A percentile compares a stretch with the other conserved stretches of the same genome.
Evolutionary conservation across 2,888 invertebrate genomes (phyloP).

Genomic region (Teinopalpus imperialis): DNA sequence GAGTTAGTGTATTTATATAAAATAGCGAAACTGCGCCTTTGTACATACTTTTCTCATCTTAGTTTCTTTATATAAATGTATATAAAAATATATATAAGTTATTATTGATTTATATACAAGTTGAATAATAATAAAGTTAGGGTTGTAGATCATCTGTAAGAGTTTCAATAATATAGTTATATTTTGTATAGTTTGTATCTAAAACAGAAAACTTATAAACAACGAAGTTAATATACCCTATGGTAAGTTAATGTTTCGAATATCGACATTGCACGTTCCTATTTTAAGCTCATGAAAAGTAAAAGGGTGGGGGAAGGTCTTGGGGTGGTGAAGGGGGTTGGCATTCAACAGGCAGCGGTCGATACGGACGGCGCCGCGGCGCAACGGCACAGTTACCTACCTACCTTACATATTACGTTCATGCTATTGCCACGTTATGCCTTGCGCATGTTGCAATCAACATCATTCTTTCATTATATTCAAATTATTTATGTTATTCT

Average conservation of each 20-base stretch:
- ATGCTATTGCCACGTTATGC: constrained; percentile 21
- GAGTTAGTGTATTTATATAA: too few species aligned
- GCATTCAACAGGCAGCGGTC: constrained; percentile 81
- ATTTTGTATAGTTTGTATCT: too few species aligned
- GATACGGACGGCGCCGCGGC: constrained; percentile 71
- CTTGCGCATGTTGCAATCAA: constrained; percentile 26
- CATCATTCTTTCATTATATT: constrained; percentile 4
- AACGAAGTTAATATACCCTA: constrained; percentile 47
- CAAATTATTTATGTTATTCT: too few species aligned
- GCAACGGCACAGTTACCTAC: constrained; percentile 57
- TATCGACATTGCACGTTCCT: constrained; percentile 77
- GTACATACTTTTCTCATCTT: too few species aligned
- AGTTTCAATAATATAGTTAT: too few species aligned
- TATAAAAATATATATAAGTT: too few species aligned
- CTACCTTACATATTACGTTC: constrained; percentile 40
- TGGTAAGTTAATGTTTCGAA: constrained; percentile 70
- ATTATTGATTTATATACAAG: too few species aligned
- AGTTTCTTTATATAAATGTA: too few species aligned
- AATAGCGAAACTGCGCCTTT: too few species aligned
- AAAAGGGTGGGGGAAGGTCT: constrained; percentile 58
- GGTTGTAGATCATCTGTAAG: too few species aligned
- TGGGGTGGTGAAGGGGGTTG: constrained; percentile 56
- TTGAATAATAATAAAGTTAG: too few species aligned
- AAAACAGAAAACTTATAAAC: not conserved
- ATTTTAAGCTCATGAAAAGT: constrained; percentile 80